Conservation (phyloP, 2,113 vertebrate genomes). For the Cromileptes altivelis region DNA sequence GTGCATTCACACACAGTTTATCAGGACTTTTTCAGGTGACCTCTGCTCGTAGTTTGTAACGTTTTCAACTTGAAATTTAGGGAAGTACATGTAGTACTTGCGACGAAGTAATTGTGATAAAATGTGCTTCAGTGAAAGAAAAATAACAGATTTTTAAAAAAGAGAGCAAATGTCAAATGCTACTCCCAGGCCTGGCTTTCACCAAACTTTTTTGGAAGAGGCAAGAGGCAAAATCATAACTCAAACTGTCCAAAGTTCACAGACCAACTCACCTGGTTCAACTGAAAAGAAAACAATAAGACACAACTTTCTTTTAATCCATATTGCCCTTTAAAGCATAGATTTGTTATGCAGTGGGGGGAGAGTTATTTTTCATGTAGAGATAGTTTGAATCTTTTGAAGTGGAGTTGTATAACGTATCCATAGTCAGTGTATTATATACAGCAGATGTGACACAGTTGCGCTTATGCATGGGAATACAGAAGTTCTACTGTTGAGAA, state of each 20-base stretch:
- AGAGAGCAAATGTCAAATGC: background rate
- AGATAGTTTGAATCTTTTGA: no score
- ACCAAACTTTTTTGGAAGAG: background rate
- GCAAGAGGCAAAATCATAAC: background rate
- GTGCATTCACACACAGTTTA: background rate
- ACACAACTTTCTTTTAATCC: background rate
- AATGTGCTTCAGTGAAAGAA: no score
- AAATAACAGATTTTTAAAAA: background rate
- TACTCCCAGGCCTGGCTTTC: background rate
- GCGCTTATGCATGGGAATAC: no score
- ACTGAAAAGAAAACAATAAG: no score
- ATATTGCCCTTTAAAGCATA: background rate
- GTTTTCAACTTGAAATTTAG: no score
- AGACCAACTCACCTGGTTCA: background rate
- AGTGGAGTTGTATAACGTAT: no score
- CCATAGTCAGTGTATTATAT: no score
- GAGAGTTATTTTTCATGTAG: background rate
- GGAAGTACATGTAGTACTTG: no score
- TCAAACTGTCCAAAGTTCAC: background rate
- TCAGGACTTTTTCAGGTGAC: background rate
- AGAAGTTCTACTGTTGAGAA: no score
- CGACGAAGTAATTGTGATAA: no score
- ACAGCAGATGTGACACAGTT: no score
- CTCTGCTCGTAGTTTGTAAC: no score
- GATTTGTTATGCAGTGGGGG: background rate